Evolutionary conservation across 2,888 invertebrate species (phyloP).

Genomic region (Campaea margaritaria): DNA sequence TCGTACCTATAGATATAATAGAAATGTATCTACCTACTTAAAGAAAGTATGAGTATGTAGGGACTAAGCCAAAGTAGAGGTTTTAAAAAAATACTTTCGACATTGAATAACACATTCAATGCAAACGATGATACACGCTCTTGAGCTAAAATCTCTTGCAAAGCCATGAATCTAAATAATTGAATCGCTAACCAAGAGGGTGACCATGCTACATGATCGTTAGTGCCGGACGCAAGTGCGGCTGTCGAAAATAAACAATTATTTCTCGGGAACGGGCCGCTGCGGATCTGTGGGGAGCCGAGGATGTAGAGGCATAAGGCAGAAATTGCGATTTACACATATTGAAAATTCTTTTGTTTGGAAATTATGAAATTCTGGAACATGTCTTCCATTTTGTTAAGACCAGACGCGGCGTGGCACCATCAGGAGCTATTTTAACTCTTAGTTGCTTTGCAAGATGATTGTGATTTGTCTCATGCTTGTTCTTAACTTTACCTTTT

Average conservation of each 20-base stretch:
- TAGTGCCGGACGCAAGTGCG: slow-evolving; percentile 64
- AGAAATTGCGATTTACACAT: slow-evolving; percentile 44
- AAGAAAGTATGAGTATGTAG: too few species aligned
- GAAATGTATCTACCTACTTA: too few species aligned
- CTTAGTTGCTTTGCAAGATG: too few species aligned
- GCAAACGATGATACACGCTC: not conserved
- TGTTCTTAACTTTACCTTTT: too few species aligned
- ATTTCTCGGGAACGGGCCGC: slow-evolving; percentile 68
- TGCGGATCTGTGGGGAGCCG: slow-evolving; percentile 64
- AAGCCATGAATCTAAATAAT: slow-evolving; percentile 53
- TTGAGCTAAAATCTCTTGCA: slow-evolving; percentile 11
- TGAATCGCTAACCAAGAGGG: slow-evolving; percentile 45
- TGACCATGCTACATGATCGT: slow-evolving; percentile 56
- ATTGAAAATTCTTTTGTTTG: not conserved
- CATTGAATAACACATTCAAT: not conserved
- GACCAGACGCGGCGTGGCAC: too few species aligned
- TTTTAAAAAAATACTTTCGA: too few species aligned
- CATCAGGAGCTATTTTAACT: too few species aligned
- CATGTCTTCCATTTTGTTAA: too few species aligned
- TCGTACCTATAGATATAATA: too few species aligned
- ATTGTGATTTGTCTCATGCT: too few species aligned
- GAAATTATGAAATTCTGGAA: too few species aligned
- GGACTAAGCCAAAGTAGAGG: too few species aligned
- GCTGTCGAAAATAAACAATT: slow-evolving; percentile 83
- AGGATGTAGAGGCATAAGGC: slow-evolving; percentile 41